Percentiles rank a stretch among this genome's conserved stretches.
Conservation (phyloP, 2,113 vertebrate genomes). For the Cariama cristata region DNA sequence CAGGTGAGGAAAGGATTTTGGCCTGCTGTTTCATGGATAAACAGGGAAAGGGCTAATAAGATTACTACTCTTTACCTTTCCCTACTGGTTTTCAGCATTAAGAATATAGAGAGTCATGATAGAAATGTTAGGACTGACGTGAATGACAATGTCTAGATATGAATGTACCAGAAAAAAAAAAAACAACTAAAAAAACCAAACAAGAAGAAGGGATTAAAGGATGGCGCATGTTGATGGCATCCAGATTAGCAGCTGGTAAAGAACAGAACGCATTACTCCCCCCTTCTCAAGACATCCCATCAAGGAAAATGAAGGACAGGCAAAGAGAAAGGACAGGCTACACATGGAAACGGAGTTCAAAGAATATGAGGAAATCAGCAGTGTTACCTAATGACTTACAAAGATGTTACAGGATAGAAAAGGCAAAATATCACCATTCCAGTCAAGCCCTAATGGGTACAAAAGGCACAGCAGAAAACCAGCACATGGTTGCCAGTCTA, state of each 20-base stretch:
- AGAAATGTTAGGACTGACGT: background rate
- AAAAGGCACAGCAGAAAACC: background rate
- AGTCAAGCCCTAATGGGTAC: background rate
- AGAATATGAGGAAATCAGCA: background rate
- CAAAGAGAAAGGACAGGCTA: background rate
- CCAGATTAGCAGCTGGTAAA: background rate
- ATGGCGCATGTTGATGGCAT: background rate
- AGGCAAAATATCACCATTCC: background rate
- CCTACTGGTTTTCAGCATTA: background rate
- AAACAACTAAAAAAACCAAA: background rate
- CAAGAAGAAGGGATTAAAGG: background rate
- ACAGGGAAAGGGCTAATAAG: background rate
- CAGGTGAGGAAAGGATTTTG: background rate
- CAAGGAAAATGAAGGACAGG: background rate
- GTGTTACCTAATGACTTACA: background rate
- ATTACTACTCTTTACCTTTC: background rate
- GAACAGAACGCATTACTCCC: background rate
- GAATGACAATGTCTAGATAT: background rate
- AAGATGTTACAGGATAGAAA: background rate
- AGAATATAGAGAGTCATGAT: background rate
- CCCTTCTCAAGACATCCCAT: background rate
- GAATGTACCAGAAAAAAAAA: background rate
- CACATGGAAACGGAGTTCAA: background rate
- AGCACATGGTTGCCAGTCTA: background rate
- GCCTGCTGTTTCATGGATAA: background rate